Evolutionary conservation across 1,140 invertebrate species (phyloP), one percentile per base, ranked within the genome.

Genomic region (Temnothorax nylanderi): DNA sequence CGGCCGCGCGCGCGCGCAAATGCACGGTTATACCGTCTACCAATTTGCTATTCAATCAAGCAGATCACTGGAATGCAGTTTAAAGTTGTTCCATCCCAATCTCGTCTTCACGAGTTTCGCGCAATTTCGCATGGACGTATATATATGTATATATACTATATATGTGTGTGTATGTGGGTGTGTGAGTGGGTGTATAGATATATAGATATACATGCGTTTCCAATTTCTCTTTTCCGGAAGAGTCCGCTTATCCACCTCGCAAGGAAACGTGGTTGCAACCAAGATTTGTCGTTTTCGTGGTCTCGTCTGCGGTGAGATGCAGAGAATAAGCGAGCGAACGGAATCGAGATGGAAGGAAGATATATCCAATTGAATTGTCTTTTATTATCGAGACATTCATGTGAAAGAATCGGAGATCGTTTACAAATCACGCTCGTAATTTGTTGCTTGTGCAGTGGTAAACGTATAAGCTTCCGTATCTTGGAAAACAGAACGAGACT

Each of bases 41-140:
- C 84, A 77, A 87, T 88, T 82, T 88, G 88, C 89, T 88, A 87
- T 84, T 88, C 89, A 90, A 90, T 90, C 89, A 90, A 89, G 75
- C 86, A 87, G 89, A 90, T 90, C 89, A 90, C 84, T 85, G 76
- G 84, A 90, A 90, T 90, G 86, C 72, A 87, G 89, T 90, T 90
- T 90, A 86, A 78, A 89, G 85, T 89, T 90, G 88, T 82, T 89
- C 56, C 76, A 90, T 88, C 88, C 88, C 88, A 90, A 89, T 90
- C 88, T 90, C 72, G 75, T 89, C 71, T 54, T 62, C 74, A 13
- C 49, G 85, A 89, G 60, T 89, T 89, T 58, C 84, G 77, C 80
- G 56, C 84, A 89, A 89, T 85, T 90, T 74, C 77, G 71, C 49
- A 44, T 37, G 44, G 8, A 74, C 18, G 18, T n/a, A 60, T 32